Evolutionary conservation across 2,113 vertebrate species (phyloP).

Genomic region (Thamnaconus septentrionalis): DNA sequence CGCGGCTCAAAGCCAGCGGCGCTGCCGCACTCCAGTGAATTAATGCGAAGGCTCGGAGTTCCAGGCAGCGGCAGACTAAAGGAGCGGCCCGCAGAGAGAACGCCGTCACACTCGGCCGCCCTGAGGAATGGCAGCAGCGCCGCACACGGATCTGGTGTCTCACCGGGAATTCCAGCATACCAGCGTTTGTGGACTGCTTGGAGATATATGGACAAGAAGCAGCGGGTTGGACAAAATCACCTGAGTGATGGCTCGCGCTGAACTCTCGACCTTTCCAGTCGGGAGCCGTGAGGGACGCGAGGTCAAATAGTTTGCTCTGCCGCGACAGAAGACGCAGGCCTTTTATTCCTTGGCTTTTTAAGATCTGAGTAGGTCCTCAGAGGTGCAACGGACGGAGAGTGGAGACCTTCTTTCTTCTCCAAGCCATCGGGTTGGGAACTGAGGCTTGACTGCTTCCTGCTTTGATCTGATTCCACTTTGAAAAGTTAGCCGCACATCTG

Average conservation of each 20-base stretch:
- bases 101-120: constrained; percentile 34
- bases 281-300: not conserved
- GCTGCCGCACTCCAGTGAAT: constrained; percentile 7
- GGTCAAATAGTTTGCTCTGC: constrained; percentile 14
- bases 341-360: no score
- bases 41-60: constrained; percentile 1
- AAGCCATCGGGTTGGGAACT: no score
- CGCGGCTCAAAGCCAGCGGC: constrained; percentile 8
- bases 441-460: no score
- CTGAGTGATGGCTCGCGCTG: constrained; percentile 23
- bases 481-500: no score
- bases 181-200: constrained; percentile 18
- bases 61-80: constrained; percentile 18
- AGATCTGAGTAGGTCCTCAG: no score
- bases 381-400: no score
- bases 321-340: no score
- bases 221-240: not conserved
- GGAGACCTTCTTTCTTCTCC: no score
- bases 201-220: constrained; percentile 16
- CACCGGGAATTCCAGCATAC: constrained; percentile 33
- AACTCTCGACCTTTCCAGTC: constrained; percentile 18
- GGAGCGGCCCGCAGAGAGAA: not conserved
- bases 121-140: constrained; percentile 11
- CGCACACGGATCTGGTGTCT: constrained; percentile 18
- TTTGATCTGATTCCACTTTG: no score